These are phyloP conservation scores for Mallotus villosus DNA, from an alignment of 2,797 vertebrate species.

Conservation along the genomic window DNA sequence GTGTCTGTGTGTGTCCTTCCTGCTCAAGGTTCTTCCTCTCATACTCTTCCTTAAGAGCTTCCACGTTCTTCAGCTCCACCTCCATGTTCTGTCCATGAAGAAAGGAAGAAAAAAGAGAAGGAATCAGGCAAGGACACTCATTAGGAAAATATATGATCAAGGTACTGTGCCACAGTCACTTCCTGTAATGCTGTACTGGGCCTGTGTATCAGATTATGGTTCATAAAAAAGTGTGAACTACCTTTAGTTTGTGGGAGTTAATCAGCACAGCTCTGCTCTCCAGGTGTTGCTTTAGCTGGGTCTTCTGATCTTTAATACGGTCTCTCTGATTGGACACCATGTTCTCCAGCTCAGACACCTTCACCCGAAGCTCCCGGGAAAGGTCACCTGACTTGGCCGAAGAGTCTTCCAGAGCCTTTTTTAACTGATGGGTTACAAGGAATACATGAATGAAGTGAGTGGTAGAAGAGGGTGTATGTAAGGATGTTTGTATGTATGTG, in stretches of 20 bases:
- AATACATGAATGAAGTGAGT: not conserved
- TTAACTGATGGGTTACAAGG: slow-evolving; percentile 22
- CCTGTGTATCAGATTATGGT: not conserved
- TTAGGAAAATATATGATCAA: too few relatives aligned
- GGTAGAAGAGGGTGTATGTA: too few relatives aligned
- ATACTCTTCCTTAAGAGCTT: slow-evolving; percentile 64
- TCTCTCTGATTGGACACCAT: slow-evolving; percentile 47
- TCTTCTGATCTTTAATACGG: slow-evolving; percentile 60
- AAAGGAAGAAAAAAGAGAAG: not conserved
- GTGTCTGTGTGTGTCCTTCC: slow-evolving; percentile 40
- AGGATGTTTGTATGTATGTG: not conserved
- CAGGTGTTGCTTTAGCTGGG: slow-evolving; percentile 45
- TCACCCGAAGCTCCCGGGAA: slow-evolving; percentile 59
- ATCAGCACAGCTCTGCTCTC: slow-evolving; percentile 10
- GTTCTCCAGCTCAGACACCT: slow-evolving; percentile 57
- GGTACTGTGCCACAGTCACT: not conserved
- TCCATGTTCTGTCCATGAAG: slow-evolving; percentile 65
- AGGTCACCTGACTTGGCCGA: slow-evolving; percentile 59
- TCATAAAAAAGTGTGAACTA: not conserved
- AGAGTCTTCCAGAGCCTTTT: slow-evolving; percentile 61
- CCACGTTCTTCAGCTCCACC: slow-evolving; percentile 63
- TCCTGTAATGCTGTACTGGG: not conserved
- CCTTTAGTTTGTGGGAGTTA: slow-evolving; percentile 5
- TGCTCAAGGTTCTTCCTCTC: slow-evolving; percentile 70
- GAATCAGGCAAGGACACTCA: too few relatives aligned